phyloP scores from a whole-genome alignment of 2,113 vertebrate species.

The Picathartes gymnocephalus region DNA sequence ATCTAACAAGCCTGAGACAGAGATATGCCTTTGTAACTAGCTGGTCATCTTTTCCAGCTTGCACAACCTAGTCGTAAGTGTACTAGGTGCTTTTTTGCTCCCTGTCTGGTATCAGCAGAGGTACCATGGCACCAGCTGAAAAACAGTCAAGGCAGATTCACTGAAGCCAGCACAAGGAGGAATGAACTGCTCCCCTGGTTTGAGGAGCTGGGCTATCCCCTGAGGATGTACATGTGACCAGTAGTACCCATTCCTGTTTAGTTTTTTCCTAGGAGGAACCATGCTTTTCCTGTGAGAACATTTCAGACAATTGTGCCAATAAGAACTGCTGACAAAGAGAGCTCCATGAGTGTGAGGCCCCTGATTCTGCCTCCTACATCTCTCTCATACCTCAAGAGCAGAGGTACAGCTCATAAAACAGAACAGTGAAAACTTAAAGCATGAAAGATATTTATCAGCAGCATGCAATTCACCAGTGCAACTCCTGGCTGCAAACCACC shows the following conservation, averaged over 20 bases:
- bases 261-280: background rate
- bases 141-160: background rate
- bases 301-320: background rate
- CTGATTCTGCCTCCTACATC: background rate
- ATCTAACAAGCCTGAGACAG: background rate
- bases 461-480: background rate
- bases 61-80: background rate
- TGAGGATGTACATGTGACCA: background rate
- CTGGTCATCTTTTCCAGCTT: background rate
- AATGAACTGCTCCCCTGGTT: background rate
- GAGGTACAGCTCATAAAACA: background rate
- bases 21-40: background rate
- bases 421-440: background rate
- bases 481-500: background rate
- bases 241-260: background rate
- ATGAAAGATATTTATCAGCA: background rate
- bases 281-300: background rate
- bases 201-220: background rate
- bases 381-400: background rate
- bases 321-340: background rate
- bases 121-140: background rate
- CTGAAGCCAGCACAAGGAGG: background rate
- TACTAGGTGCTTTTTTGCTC: fast-evolving
- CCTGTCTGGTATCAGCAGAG: background rate
- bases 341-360: background rate